Evolutionary conservation across 37 sponge, comb jelly and placozoan species (phyloP), one percentile per base, ranked within the genome.

Genomic region (Crambe crambe): DNA sequence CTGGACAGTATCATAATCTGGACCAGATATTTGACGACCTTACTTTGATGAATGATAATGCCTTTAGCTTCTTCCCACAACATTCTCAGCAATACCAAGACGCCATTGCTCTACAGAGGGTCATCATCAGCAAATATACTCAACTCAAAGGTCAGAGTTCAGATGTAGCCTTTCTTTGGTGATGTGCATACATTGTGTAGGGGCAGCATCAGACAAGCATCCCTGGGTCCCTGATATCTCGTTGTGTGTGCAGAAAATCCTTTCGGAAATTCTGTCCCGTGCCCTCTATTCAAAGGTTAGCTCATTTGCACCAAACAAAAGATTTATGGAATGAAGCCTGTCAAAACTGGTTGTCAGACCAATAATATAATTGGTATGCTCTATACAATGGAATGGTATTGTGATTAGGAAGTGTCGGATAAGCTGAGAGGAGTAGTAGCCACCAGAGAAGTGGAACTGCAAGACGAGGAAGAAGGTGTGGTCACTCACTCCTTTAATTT

Each of bases 71-170:
- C 75, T 78, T 74, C 62, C 42, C 78, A 18, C 15, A 21, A n/a
- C 42, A 42, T 20, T 42, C 70, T 23, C 70, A 70, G 23, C 43
- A 70, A 40, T 21, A 5, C 2, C 71, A 86, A 87, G 94, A 93
- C 67, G 86, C 94, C 18, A 15, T 93, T 3, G 30, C 74, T 37
- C 68, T 93, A 44, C 80, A 83, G 70, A 35, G 77, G 37, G 71
- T 57, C 23, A 40, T 80, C 12, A 71, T 87, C 37, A 70, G 36
- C 63, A 91, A 91, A 67, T 80, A 82, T 47, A 31, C 34, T 2
- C 47, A 82, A 44, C 58, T 91, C 18, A 78, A 64, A 51, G 77
- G 86, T 78, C 21, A 37, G 68, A 27, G 17, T 9, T n/a, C n/a
- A n/a, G n/a, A n/a, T n/a, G n/a, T n/a, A n/a, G n/a, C n/a, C n/a